These are phyloP conservation scores for Rhynchophorus ferrugineus DNA, from an alignment of 1,140 invertebrate genomes.

Conservation along the genomic window DNA sequence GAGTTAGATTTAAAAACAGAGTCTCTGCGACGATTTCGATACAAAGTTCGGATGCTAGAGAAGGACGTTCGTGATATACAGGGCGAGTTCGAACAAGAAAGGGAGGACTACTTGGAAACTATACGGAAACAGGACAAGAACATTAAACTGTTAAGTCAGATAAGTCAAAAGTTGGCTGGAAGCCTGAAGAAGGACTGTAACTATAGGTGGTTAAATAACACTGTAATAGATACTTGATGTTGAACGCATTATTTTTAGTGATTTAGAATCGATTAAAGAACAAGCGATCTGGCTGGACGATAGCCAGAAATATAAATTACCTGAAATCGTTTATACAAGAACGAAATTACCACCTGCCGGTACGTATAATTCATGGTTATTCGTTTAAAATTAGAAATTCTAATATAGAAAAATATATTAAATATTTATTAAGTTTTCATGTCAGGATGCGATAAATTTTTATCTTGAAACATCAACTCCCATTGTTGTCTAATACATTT, in stretches of 20 bases:
- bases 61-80: constrained; percentile 72
- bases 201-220: constrained; percentile 48
- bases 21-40: constrained; percentile 58
- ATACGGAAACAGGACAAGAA: constrained; percentile 71
- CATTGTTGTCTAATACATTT: too few species aligned
- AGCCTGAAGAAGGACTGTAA: constrained; percentile 68
- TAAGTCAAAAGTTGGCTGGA: constrained; percentile 64
- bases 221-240: not conserved
- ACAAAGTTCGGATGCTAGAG: constrained; percentile 59
- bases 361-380: constrained; percentile 25
- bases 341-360: constrained; percentile 62
- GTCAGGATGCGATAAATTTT: too few species aligned
- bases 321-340: constrained; percentile 54
- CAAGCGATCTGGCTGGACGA: constrained; percentile 75
- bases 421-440: too few species aligned
- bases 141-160: constrained; percentile 59
- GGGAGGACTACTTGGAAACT: constrained; percentile 79
- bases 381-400: not conserved
- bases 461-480: too few species aligned
- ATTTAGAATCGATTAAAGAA: constrained; percentile 59
- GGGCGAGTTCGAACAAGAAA: constrained; percentile 75
- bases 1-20: constrained; percentile 68
- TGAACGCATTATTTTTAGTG: constrained; percentile 39
- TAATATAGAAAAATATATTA: not conserved
- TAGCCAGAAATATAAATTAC: constrained; percentile 62